Conservation (phyloP, 2,888 invertebrate species). For the Bombyx huttoni region DNA sequence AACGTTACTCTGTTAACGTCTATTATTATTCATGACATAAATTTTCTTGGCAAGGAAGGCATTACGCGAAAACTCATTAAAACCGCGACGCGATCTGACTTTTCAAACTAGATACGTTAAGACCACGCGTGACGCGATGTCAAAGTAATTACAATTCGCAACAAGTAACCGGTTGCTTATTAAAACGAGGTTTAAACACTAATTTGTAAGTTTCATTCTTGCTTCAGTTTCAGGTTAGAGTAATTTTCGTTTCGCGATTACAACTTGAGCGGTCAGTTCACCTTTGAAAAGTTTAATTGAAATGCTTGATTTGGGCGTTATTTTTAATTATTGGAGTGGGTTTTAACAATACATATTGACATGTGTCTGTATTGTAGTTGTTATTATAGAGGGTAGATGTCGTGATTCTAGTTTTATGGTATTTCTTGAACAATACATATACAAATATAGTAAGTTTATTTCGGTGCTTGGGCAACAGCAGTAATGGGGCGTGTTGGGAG, state of each 20-base stretch:
- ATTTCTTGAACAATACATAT: too few relatives aligned
- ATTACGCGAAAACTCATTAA: constrained; percentile 71
- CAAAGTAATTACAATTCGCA: constrained; percentile 58
- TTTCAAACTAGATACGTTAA: constrained; percentile 70
- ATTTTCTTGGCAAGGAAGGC: constrained; percentile 62
- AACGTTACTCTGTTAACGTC: constrained; percentile 54
- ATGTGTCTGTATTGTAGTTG: too few relatives aligned
- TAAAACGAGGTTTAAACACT: constrained; percentile 53
- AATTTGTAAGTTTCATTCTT: constrained; percentile 44
- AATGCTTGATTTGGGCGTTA: neutral
- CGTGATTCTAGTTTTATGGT: too few relatives aligned
- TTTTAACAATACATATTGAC: too few relatives aligned
- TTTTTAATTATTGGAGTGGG: too few relatives aligned
- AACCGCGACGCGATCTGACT: constrained; percentile 65
- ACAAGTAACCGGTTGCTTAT: constrained; percentile 54
- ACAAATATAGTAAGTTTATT: too few relatives aligned
- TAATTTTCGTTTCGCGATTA: neutral
- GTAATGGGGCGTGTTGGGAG: too few relatives aligned
- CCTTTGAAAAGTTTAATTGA: neutral
- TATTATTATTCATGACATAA: constrained; percentile 71
- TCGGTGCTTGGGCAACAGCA: too few relatives aligned
- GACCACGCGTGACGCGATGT: constrained; percentile 63
- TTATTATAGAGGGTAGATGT: too few relatives aligned
- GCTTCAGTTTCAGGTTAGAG: neutral
- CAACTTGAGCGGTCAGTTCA: neutral